These are phyloP conservation scores for Anastatus disparis DNA, from an alignment of 1,140 invertebrate genomes.

Conservation along the genomic window DNA sequence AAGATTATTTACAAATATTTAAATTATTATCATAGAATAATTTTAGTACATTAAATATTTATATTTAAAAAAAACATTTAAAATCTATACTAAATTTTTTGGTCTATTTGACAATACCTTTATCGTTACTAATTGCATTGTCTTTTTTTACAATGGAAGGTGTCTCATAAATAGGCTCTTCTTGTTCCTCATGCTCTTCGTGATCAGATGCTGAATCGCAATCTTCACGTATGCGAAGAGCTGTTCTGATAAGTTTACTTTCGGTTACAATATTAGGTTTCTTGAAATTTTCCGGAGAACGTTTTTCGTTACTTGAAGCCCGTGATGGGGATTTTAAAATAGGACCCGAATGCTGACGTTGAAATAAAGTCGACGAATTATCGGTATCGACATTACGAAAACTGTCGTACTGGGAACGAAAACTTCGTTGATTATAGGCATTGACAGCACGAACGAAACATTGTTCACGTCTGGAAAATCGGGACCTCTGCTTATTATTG, in stretches of 20 bases:
- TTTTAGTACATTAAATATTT: no score
- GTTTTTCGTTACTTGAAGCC: conserved; percentile 50
- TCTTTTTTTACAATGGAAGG: conserved; percentile 30
- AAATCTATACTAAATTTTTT: no score
- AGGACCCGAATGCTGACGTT: conserved; percentile 6
- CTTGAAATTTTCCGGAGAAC: conserved; percentile 55
- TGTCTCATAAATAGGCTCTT: conserved; percentile 26
- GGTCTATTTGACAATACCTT: no score
- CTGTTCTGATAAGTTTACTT: conserved; percentile 56
- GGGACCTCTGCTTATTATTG: conserved; percentile 24
- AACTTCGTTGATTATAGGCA: conserved; percentile 51
- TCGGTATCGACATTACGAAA: conserved; percentile 44
- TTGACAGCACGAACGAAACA: conserved; percentile 54
- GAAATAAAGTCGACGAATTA: background rate
- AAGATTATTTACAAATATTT: no score
- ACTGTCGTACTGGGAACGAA: conserved; percentile 58
- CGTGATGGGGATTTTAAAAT: background rate
- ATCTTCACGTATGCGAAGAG: conserved; percentile 54
- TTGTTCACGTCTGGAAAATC: conserved; percentile 46
- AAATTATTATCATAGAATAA: no score
- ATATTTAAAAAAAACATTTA: no score
- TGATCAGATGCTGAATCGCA: conserved; percentile 39
- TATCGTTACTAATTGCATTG: conserved; percentile 10
- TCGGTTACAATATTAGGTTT: conserved; percentile 58
- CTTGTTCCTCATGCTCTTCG: conserved; percentile 30